Base-by-base conservation (phyloP, 2,888 invertebrate species). In the Blomia tropicalis region DNA sequence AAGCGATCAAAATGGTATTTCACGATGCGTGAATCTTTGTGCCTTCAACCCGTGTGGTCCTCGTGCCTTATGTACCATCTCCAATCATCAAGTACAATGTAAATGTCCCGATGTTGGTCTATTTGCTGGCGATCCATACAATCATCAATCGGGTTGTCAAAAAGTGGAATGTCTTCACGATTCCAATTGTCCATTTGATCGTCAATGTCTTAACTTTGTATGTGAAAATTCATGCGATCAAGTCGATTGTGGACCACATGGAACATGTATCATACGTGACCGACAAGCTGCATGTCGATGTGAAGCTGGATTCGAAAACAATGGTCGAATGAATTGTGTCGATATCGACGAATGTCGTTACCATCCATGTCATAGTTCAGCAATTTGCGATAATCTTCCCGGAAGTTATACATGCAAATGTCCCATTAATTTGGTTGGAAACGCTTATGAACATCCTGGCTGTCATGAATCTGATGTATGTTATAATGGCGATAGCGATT, bases 161-260 rank as follows among this genome's bases (percentile, higher is more conserved):
- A 23, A 58, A 62, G 82, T 89, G 63, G 90, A 87, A 65, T 91
- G 91, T 72, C 79, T 82, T 70, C 83, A 85, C 47, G 87, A 88
- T 72, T 84, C 84, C 66, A 89, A 90, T 70, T 91, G 91, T 73
- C 87, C 89, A 17, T 77, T 79, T 54, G 87, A 89, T 71, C 82
- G 85, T 71, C 82, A 85, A 70, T 91, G 91, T 72, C 81, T 83
- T 68, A 86, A 87, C 69, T 68, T 67, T 58, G 59, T 64, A 19
- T 68, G 68, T 63, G 66, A 66, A 61, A 68, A 68, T 64, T 65
- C 68, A 7, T 68, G 68, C 47, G 66, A 64, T 43, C 58, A 60
- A 25, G 76, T 81, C 2, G 80, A 80, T 66, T 91, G 91, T 73
- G 83, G 85, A 62, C 84, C 85, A 69, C 66, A 69, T 61, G 91